These are phyloP conservation scores for Coryphaenoides rupestris DNA, from an alignment of 2,113 vertebrate species.

Conservation along the genomic window DNA sequence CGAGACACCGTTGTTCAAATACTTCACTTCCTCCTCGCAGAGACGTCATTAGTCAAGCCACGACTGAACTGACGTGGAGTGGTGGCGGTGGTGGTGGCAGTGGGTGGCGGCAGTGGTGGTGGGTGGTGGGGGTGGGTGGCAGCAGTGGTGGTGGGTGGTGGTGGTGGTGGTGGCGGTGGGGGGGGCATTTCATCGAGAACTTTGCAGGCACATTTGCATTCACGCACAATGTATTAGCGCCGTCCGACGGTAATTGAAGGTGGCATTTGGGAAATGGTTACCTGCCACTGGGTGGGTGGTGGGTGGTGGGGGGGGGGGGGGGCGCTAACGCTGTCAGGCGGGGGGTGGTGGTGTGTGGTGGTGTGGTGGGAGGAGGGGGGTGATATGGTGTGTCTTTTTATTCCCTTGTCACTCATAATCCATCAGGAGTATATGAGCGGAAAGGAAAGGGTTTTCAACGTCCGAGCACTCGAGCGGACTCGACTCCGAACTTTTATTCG, in stretches of 20 bases:
- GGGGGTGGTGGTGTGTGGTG: constrained; percentile 22
- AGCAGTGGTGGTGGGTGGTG: no score
- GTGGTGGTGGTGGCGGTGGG: no score
- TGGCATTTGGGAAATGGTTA: constrained; percentile 63
- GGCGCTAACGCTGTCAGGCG: no score
- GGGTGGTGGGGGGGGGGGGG: constrained; percentile 7
- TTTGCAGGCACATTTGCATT: constrained; percentile 37
- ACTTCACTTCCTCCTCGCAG: constrained; percentile 45
- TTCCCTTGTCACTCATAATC: constrained; percentile 44
- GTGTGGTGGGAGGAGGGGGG: constrained; percentile 21
- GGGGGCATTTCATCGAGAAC: constrained; percentile 18
- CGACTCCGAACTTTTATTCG: no score
- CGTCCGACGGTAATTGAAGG: constrained; percentile 59
- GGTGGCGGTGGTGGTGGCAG: no score
- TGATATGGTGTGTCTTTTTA: constrained; percentile 13
- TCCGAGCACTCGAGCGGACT: no score
- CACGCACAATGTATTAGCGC: constrained; percentile 52
- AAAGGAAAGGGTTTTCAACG: constrained; percentile 17
- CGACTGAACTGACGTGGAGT: constrained; percentile 10
- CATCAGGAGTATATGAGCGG: constrained; percentile 28
- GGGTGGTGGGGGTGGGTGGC: no score
- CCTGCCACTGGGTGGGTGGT: constrained; percentile 51
- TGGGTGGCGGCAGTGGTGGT: no score
- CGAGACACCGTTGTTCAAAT: no score
- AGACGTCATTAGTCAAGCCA: constrained; percentile 63